Evolutionary conservation across 1,140 invertebrate genomes (phyloP), one percentile per base, ranked within the genome.

Genomic region (Octopus sinensis): DNA sequence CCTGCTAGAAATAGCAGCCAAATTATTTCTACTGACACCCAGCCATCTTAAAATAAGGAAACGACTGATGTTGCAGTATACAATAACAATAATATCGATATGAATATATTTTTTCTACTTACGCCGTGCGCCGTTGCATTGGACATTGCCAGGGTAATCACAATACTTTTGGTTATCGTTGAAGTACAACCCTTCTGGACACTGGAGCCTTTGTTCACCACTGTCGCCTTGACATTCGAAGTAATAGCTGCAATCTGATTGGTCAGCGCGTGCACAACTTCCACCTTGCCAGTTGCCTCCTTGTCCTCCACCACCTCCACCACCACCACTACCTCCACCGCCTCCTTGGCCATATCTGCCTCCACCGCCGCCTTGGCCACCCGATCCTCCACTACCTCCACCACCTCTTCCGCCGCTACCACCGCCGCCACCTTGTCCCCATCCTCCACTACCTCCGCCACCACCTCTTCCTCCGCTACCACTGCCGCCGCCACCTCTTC

Each of bases 101-200:
- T 43, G 30, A 43, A 43, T 43, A 43, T 23, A 6, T 73, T 73
- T 4, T 12, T 73, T 73, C 30, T 9, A 77, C 76, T 77, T 77
- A 77, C 76, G 76, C 52, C 23, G n/a, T 23, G 76, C 30, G 23
- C 76, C 76, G 52, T 51, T 53, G 43, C 76, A 77, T 6, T 77
- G 5, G 0, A 43, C 43, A 17, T 77, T 77, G 13, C 76, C 76
- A 43, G 76, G 43, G 43, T 77, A 77, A 17, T 77, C 76, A 6
- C 76, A 77, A 10, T 53, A 53, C 6, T 43, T 51, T 10, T 43
- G 43, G 5, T 51, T 6, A 10, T 77, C 76, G 76, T 77, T 77
- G 76, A 77, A 77, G 43, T 77, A 77, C 6, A 77, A 51, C 43
- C 76, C 43, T 23, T 77, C 76, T 5, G 30, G 30, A 51, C 76